Evolutionary conservation across 2,113 vertebrate genomes (phyloP).

Genomic region (Labeo catla): DNA sequence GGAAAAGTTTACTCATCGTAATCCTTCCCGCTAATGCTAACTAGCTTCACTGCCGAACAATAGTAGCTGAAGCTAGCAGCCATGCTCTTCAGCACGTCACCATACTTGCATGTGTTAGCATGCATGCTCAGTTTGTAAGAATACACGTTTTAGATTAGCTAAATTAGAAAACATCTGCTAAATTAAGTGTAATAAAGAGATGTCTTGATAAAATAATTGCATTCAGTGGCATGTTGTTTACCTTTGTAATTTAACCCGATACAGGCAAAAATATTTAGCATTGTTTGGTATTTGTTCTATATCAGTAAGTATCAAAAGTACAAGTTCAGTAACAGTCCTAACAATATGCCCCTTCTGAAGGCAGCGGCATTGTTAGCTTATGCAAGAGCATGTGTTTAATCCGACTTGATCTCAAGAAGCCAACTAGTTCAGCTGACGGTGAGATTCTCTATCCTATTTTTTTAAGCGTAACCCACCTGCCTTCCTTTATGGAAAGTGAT

Average conservation of each 20-base stretch:
- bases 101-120: not conserved
- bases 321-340: not conserved
- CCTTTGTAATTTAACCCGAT: not conserved
- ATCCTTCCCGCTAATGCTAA: slow-evolving; percentile 45
- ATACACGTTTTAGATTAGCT: not conserved
- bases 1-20: slow-evolving; percentile 55
- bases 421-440: slow-evolving; percentile 48
- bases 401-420: slow-evolving; percentile 39
- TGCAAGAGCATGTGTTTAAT: slow-evolving; percentile 52
- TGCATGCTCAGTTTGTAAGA: too few relatives aligned
- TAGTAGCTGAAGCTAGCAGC: not conserved
- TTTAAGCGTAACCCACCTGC: slow-evolving; percentile 28
- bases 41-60: slow-evolving; percentile 11
- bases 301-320: slow-evolving; percentile 12
- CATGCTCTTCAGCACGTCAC: not conserved
- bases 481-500: slow-evolving; percentile 52
- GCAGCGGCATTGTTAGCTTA: slow-evolving; percentile 45
- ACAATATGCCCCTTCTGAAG: not conserved
- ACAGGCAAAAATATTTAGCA: not conserved
- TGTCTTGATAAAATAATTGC: not conserved
- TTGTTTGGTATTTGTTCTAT: slow-evolving; percentile 7
- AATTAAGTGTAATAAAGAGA: not conserved
- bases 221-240: not conserved
- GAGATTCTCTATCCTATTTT: slow-evolving; percentile 45
- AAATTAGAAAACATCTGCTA: not conserved